Conservation (phyloP, 2,888 invertebrate species). For the Dryocosmus kuriphilus region DNA sequence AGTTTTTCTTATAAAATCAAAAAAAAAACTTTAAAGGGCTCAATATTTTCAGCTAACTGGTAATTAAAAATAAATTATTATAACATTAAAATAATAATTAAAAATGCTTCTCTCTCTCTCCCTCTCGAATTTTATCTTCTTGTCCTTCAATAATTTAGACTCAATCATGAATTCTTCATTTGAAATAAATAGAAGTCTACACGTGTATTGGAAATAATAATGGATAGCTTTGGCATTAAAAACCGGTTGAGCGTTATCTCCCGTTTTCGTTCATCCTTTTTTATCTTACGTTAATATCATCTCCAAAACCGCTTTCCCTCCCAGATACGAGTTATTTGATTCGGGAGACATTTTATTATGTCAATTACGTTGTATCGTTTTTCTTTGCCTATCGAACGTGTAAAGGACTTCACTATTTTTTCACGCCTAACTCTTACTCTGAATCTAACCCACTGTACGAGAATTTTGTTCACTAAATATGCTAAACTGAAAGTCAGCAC, state of each 20-base stretch:
- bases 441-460: not conserved
- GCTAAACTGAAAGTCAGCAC: not conserved
- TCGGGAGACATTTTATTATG: constrained; percentile 33
- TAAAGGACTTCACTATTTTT: not conserved
- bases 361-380: constrained; percentile 33
- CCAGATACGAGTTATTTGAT: constrained; percentile 31
- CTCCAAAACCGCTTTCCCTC: constrained; percentile 33
- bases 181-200: not conserved
- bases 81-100: too few relatives aligned
- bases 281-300: constrained; percentile 26
- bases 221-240: not conserved
- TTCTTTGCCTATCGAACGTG: not conserved
- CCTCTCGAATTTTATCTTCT: too few relatives aligned
- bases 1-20: too few relatives aligned
- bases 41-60: too few relatives aligned
- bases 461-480: not conserved
- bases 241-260: constrained; percentile 28
- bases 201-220: constrained; percentile 11
- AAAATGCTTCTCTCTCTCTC: too few relatives aligned
- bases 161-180: too few relatives aligned
- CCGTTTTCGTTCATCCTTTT: constrained; percentile 35
- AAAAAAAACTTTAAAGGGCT: too few relatives aligned
- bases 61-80: too few relatives aligned
- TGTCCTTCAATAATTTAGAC: too few relatives aligned
- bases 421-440: not conserved